Percentiles rank a stretch among this genome's conserved stretches.
phyloP scores from a whole-genome alignment of 2,113 vertebrate genomes.

The Notarius quadriscutis region DNA sequence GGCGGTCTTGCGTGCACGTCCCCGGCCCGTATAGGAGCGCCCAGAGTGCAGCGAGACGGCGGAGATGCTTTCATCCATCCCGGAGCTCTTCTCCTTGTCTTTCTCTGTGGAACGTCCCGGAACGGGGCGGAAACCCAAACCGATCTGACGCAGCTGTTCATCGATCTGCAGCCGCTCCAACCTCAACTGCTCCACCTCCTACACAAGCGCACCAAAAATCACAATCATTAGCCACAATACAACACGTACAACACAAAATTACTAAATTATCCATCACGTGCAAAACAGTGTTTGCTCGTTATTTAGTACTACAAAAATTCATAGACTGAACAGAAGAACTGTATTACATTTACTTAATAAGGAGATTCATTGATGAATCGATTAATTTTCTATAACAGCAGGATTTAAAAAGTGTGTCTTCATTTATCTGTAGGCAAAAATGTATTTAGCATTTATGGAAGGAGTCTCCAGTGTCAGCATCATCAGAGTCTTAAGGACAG shows the following conservation, averaged over 20 bases:
- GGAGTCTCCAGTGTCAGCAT: not conserved
- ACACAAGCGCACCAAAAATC: not conserved
- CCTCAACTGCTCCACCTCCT: slow-evolving; percentile 98
- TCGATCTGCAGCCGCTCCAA: slow-evolving; percentile 97
- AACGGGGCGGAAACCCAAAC: slow-evolving; percentile 87
- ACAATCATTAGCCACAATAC: not conserved
- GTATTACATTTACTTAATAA: not conserved
- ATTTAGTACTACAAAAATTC: not conserved
- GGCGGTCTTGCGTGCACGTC: slow-evolving; percentile 88
- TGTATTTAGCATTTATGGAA: not conserved
- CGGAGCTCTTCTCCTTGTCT: slow-evolving; percentile 78
- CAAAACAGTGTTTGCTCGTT: not conserved
- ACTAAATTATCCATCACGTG: not conserved
- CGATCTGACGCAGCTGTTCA: slow-evolving; percentile 93
- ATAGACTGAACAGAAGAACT: not conserved
- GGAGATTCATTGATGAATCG: not conserved
- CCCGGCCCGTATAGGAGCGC: slow-evolving; percentile 90
- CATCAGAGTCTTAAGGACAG: not conserved
- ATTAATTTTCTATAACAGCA: not conserved
- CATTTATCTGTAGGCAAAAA: not conserved
- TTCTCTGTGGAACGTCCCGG: slow-evolving; percentile 79
- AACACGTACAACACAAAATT: not conserved
- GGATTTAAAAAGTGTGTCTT: not conserved
- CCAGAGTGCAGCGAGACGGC: slow-evolving; percentile 82
- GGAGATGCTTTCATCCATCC: slow-evolving; percentile 79